Percentiles rank a stretch among this genome's conserved stretches.
Conservation (phyloP, 2,888 invertebrate genomes). For the Spicauda simplicius region DNA sequence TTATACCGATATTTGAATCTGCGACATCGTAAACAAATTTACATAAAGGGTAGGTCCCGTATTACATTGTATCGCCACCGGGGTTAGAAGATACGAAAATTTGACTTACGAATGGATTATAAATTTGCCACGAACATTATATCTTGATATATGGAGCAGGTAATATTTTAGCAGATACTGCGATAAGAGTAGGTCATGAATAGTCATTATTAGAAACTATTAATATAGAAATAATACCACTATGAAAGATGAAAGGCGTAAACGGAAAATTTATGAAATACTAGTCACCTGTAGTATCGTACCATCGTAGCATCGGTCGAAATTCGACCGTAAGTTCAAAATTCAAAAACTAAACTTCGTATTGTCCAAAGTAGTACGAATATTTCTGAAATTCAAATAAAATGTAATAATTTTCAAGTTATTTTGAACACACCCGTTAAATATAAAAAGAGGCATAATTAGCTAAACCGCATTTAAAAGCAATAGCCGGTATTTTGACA, state of each 20-base stretch:
- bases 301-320: too few relatives aligned
- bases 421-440: too few relatives aligned
- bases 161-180: background rate
- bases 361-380: too few relatives aligned
- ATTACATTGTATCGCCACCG: background rate
- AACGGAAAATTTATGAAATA: background rate
- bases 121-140: background rate
- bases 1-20: conserved; percentile 6
- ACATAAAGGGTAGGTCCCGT: conserved; percentile 3
- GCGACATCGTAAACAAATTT: background rate
- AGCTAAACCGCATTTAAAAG: too few relatives aligned
- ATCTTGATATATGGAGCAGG: background rate
- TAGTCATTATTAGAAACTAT: too few relatives aligned
- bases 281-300: too few relatives aligned
- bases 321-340: too few relatives aligned
- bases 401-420: too few relatives aligned
- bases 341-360: too few relatives aligned
- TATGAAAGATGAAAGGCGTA: background rate
- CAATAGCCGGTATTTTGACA: too few relatives aligned
- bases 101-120: conserved; percentile 15
- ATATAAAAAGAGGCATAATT: too few relatives aligned
- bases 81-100: conserved; percentile 1
- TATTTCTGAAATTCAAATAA: too few relatives aligned
- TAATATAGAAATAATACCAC: background rate
- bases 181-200: background rate